Conservation (phyloP, 2,113 vertebrate genomes). For the Chaetodon auriga region DNA sequence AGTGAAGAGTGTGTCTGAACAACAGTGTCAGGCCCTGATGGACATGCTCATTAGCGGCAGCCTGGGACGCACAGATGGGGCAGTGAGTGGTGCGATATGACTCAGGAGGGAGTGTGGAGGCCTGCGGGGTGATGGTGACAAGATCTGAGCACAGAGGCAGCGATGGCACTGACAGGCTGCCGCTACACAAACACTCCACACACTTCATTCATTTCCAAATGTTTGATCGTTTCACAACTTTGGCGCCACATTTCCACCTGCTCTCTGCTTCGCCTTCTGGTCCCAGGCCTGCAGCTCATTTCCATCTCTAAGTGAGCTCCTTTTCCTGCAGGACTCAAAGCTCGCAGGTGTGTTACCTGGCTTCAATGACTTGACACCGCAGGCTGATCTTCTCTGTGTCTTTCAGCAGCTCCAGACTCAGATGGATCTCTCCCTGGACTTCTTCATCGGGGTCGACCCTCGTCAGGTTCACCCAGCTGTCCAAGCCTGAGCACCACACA, state of each 20-base stretch:
- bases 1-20: constrained; percentile 37
- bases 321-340: constrained; percentile 1
- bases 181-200: constrained; percentile 7
- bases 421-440: constrained; percentile 91
- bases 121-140: constrained; percentile 51
- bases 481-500: constrained; percentile 82
- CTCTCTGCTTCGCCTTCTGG: background rate
- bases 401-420: constrained; percentile 84
- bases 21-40: constrained; percentile 56
- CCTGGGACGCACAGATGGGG: constrained; percentile 70
- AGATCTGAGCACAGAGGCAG: constrained; percentile 47
- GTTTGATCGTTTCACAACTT: background rate
- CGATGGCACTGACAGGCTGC: background rate
- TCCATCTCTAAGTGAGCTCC: background rate
- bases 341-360: constrained; percentile 81
- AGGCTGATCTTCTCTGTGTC: constrained; percentile 77
- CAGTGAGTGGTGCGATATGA: constrained; percentile 70
- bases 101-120: constrained; percentile 57
- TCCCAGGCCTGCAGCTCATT: background rate
- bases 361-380: constrained; percentile 88
- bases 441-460: constrained; percentile 88
- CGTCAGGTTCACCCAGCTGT: constrained; percentile 91
- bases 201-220: no score
- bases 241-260: background rate
- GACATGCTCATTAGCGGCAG: constrained; percentile 70